Conservation (phyloP, 64 coral and sea anemone species). For the Stylophora pistillata region DNA sequence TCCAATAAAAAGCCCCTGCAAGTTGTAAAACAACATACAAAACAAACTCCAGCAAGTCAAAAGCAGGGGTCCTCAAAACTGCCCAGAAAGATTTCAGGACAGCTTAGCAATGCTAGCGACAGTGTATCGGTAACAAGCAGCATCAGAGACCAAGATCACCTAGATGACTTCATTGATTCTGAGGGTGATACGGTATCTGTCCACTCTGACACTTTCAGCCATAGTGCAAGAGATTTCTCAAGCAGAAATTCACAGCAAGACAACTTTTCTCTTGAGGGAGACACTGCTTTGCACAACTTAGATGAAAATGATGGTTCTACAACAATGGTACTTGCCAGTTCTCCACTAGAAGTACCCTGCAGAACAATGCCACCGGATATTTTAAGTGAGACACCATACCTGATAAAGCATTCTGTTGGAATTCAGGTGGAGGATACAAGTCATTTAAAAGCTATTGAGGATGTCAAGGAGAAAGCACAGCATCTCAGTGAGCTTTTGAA, state of each 20-base stretch:
- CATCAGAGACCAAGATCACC: conserved; percentile 8
- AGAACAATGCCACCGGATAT: conserved; percentile 37
- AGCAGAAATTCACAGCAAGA: conserved; percentile 13
- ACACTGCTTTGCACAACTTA: neutral
- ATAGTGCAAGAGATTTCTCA: neutral
- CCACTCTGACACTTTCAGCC: neutral
- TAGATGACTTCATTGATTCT: conserved; percentile 6
- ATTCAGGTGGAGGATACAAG: conserved; percentile 28
- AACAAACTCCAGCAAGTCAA: neutral
- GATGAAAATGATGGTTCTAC: conserved; percentile 7
- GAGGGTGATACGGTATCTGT: neutral
- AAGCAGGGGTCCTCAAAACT: conserved; percentile 18
- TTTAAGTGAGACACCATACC: conserved; percentile 17
- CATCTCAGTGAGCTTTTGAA: conserved; percentile 22
- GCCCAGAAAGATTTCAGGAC: conserved; percentile 17
- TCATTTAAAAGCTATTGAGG: neutral
- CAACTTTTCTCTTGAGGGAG: neutral
- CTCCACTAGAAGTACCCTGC: conserved; percentile 20
- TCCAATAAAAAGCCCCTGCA: conserved; percentile 18
- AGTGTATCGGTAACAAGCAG: conserved; percentile 37
- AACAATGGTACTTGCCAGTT: neutral
- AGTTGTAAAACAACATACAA: conserved; percentile 5
- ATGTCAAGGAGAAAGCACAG: conserved; percentile 7
- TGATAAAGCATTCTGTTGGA: conserved; percentile 25
- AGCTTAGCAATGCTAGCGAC: conserved; percentile 29